Evolutionary conservation across 2,797 vertebrate genomes (phyloP), one percentile per base, ranked within the genome.

Genomic region (Chromis chromis): DNA sequence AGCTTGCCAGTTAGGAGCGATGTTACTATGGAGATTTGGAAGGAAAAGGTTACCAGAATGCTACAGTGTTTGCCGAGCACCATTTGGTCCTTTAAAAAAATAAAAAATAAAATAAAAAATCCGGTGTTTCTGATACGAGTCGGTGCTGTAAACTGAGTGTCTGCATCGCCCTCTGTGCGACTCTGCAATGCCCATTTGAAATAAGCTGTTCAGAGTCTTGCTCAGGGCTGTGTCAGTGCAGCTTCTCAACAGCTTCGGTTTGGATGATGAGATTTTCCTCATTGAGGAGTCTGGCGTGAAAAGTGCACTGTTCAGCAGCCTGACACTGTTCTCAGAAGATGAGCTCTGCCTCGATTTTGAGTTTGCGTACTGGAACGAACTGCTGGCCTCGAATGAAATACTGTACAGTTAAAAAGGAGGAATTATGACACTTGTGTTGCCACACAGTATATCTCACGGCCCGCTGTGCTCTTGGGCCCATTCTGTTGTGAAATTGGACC

Each of bases 271-370:
- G 86, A 91, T 88, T 85, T 86, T 86, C 65, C 80, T 92, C 83
- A 70, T 84, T 64, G 78, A 89, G 79, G 84, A 82, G 83, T 70
- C 88, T 90, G 92, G 88, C 85, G 68, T 61, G 69, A 85, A 89
- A 94, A 94, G 86, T 89, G 90, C 93, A 81, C 42, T 24, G 81
- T 92, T 94, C 92, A 94, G 93, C 93, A 93, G 82, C 72, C 79
- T 68, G 82, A 86, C 78, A 58, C 84, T 55, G 74, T 73, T 88
- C 81, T 87, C 72, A 76, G 78, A 89, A 82, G 86, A 90, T 85
- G 88, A 89, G 82, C 81, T 70, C 79, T 83, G 42, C 67, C 81
- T 79, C 67, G 27, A 72, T 82, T 78, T 79, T 77, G 52, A 82
- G 79, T 84, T 12, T 42, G 31, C 48, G 13, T 54, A 67, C 83